Evolutionary conservation across 2,888 invertebrate species (phyloP).

Genomic region (Agrotis segetum): DNA sequence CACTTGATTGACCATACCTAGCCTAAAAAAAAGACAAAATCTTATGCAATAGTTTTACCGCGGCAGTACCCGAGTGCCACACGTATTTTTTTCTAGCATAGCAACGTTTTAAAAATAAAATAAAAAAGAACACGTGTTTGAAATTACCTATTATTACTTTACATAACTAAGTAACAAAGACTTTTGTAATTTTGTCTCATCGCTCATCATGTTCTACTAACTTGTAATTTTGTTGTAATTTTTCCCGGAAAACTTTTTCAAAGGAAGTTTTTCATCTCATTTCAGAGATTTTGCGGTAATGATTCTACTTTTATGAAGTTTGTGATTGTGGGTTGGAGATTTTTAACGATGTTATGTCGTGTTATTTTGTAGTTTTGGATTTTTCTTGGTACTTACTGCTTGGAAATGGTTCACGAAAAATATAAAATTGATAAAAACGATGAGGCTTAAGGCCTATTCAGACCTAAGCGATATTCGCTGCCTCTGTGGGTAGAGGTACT

Average conservation of each 20-base stretch:
- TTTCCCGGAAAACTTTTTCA: slow-evolving; percentile 24
- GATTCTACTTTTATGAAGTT: slow-evolving; percentile 48
- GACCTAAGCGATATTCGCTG: too few species aligned
- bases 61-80: too few species aligned
- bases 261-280: slow-evolving; percentile 29
- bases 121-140: too few species aligned
- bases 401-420: neutral
- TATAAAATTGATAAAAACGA: neutral
- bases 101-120: too few species aligned
- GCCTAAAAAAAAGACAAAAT: too few species aligned
- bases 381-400: neutral
- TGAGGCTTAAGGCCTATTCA: too few species aligned
- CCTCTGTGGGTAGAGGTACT: too few species aligned
- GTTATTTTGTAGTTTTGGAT: slow-evolving; percentile 1
- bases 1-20: too few species aligned
- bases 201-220: neutral
- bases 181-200: neutral
- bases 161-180: neutral
- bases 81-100: too few species aligned
- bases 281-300: slow-evolving; percentile 35
- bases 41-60: too few species aligned
- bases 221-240: neutral
- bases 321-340: slow-evolving; percentile 5
- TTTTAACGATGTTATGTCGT: slow-evolving; percentile 19
- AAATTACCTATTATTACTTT: too few species aligned